Conservation (phyloP, 2,797 vertebrate species). For the Crotalus adamanteus region DNA sequence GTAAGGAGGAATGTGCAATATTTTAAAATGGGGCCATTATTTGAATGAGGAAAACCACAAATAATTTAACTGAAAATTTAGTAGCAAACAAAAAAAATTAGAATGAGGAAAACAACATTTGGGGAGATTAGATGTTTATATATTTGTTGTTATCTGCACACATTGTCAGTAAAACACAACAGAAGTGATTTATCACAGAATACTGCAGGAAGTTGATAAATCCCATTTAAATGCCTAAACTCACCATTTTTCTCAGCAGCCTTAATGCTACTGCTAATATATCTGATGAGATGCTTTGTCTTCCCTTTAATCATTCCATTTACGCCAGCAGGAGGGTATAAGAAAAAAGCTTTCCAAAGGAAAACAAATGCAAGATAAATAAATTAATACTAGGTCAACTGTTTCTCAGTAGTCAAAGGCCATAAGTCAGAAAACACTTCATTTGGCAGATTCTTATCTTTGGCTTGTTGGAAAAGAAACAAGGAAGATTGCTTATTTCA, state of each 20-base stretch:
- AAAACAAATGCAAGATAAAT: slow-evolving; percentile 74
- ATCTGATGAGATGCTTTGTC: slow-evolving; percentile 80
- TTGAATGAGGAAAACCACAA: slow-evolving; percentile 51
- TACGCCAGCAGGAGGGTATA: slow-evolving; percentile 83
- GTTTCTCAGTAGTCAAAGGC: slow-evolving; percentile 48
- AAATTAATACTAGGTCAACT: slow-evolving; percentile 69
- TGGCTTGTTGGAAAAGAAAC: neutral
- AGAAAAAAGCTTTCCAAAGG: slow-evolving; percentile 85
- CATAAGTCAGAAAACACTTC: slow-evolving; percentile 34
- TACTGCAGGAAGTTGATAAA: slow-evolving; percentile 60
- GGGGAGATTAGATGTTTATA: slow-evolving; percentile 42
- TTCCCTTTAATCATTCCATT: slow-evolving; percentile 80
- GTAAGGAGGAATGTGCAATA: slow-evolving; percentile 38
- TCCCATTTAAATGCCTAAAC: slow-evolving; percentile 74
- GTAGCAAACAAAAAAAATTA: slow-evolving; percentile 50
- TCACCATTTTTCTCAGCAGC: slow-evolving; percentile 88
- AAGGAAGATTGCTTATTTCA: neutral
- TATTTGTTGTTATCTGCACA: slow-evolving; percentile 56
- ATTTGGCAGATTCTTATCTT: neutral
- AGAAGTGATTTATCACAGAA: slow-evolving; percentile 52
- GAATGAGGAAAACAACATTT: slow-evolving; percentile 30
- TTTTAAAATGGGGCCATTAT: slow-evolving; percentile 52
- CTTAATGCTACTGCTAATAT: slow-evolving; percentile 85
- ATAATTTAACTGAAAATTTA: slow-evolving; percentile 50
- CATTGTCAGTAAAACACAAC: slow-evolving; percentile 54